These are phyloP conservation scores for Hyppa rectilinea DNA, from an alignment of 2,888 invertebrate species.

Conservation along the genomic window DNA sequence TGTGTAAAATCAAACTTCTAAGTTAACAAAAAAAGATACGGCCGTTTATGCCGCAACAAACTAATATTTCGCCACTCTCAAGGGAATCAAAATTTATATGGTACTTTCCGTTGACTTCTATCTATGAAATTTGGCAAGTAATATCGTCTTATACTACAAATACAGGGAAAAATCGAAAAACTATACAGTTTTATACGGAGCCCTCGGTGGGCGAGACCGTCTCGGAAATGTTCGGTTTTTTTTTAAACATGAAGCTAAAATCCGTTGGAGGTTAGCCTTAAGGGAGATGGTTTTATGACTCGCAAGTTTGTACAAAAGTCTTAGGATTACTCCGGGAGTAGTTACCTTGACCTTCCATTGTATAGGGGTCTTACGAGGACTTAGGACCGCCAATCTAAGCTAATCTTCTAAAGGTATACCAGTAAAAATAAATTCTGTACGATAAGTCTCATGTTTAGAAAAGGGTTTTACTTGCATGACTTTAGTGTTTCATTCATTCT, in stretches of 20 bases:
- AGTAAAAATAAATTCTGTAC: slow-evolving; percentile 39
- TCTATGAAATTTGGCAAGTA: too few relatives aligned
- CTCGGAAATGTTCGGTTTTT: too few relatives aligned
- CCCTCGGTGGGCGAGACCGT: too few relatives aligned
- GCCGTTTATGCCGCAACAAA: too few relatives aligned
- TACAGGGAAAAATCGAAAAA: too few relatives aligned
- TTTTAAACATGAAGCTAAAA: slow-evolving; percentile 24
- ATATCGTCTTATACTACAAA: too few relatives aligned
- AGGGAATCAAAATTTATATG: too few relatives aligned
- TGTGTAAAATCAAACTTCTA: too few relatives aligned
- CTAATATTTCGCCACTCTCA: too few relatives aligned
- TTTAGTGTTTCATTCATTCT: slow-evolving; percentile 2
- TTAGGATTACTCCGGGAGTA: slow-evolving; percentile 37
- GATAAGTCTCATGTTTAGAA: slow-evolving; percentile 2
- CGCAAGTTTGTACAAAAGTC: slow-evolving; percentile 48
- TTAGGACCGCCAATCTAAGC: slow-evolving; percentile 38
- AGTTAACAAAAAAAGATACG: too few relatives aligned
- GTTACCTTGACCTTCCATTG: slow-evolving; percentile 59
- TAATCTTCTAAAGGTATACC: slow-evolving; percentile 26
- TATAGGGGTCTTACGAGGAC: slow-evolving; percentile 30
- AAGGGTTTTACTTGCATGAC: slow-evolving; percentile 1
- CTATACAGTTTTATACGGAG: too few relatives aligned
- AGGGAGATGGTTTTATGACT: slow-evolving; percentile 42
- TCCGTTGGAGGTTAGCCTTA: slow-evolving; percentile 15
- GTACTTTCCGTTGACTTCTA: too few relatives aligned